Evolutionary conservation across 2,113 vertebrate species (phyloP), one percentile per base, ranked within the genome.

Genomic region (Microcebus lehilahytsara): DNA sequence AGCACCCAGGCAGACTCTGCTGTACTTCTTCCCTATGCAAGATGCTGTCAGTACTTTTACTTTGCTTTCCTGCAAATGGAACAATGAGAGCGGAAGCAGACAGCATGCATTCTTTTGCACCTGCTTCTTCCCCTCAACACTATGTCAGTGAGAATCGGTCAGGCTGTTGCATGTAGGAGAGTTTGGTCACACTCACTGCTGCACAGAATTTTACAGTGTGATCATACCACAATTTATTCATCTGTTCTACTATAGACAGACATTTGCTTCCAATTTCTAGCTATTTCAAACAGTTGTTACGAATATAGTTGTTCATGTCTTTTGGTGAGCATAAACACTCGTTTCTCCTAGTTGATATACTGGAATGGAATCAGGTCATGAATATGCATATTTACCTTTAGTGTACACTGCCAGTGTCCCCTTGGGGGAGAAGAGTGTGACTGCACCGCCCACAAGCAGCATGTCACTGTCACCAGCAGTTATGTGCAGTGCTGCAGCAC

Each of bases 361-460:
- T 9, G 27, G 42, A 62, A 30, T 62, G 51, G 23, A 69, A 34
- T 0, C 3, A 42, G 25, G 58, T 58, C 74, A 58, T 23, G 46
- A 25, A 77, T 22, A 49, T 7, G 12, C 1, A 2, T 46, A 3
- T 13, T 51, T 53, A 34, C 16, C 49, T 58, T 75, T 3, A 5
- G 14, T 20, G 11, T 17, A 34, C 66, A 30, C 10, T 46, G 27
- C 13, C 67, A 23, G 40, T 64, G 42, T 53, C 53, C 20, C 51
- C 53, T 3, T 5, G 0, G 8, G 22, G 37, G 25, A 66, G 92
- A 42, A 37, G 32, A 93, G 74, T 5, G 93, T 11, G 4, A 16
- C 0, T 2, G 25, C 34, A 32, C 22, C 1, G 0, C 4, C 25
- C 4, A 90, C 72, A 85, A 89, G 27, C 51, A 40, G 27, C 8